Evolutionary conservation across 92 coral and sea anemone genomes (phyloP).

Genomic region (Parazoanthus darwini): DNA sequence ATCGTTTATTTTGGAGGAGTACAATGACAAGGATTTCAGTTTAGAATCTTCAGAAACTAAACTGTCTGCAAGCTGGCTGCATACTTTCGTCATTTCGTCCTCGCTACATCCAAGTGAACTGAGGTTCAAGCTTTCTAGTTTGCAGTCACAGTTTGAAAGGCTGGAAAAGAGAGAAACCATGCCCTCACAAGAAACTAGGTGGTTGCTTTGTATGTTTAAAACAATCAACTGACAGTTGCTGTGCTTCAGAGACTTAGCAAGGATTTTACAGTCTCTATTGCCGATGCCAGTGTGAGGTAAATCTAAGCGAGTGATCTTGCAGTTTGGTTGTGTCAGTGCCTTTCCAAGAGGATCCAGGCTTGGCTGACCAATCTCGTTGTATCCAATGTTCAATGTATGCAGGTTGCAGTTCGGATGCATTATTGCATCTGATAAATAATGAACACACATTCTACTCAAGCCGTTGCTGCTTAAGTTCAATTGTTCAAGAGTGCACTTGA

Average conservation of each 20-base stretch:
- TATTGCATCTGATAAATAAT: constrained; percentile 18
- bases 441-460: background rate
- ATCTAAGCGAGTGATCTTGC: constrained; percentile 13
- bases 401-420: constrained; percentile 53
- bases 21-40: background rate
- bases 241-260: constrained; percentile 3
- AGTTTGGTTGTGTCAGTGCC: constrained; percentile 36
- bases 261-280: background rate
- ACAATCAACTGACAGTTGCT: background rate
- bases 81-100: background rate
- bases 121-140: constrained; percentile 15
- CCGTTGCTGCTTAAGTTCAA: constrained; percentile 23
- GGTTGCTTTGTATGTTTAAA: constrained; percentile 11
- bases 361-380: constrained; percentile 54
- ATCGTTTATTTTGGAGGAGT: constrained; percentile 5
- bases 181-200: background rate
- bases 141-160: constrained; percentile 11
- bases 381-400: constrained; percentile 47
- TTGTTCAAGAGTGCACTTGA: constrained; percentile 16
- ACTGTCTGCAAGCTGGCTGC: background rate
- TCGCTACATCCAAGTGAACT: constrained; percentile 19
- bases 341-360: constrained; percentile 52
- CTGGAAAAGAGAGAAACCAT: constrained; percentile 16
- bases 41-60: background rate
- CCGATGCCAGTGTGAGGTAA: constrained; percentile 16